These are phyloP conservation scores for Leucoraja ocellata DNA, from an alignment of 2,797 vertebrate genomes.

Conservation along the genomic window DNA sequence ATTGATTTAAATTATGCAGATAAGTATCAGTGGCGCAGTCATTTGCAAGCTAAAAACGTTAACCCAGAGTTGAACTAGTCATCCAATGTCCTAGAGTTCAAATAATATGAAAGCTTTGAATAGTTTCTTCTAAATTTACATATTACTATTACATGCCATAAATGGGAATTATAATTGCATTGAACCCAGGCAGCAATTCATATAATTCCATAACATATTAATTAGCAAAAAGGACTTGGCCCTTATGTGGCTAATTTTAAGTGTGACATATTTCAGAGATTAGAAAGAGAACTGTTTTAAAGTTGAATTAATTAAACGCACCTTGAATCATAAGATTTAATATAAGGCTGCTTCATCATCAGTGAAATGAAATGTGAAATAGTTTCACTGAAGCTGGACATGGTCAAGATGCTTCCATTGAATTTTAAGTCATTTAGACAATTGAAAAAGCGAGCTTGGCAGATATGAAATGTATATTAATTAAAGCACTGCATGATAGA, in stretches of 20 bases:
- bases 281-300: slow-evolving; percentile 58
- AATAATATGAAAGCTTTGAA: slow-evolving; percentile 46
- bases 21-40: slow-evolving; percentile 50
- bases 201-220: slow-evolving; percentile 60
- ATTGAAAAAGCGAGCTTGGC: background rate
- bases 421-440: background rate
- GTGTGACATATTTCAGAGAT: slow-evolving; percentile 69
- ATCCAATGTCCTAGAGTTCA: slow-evolving; percentile 51
- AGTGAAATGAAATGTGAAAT: slow-evolving; percentile 62
- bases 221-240: slow-evolving; percentile 57
- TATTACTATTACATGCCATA: slow-evolving; percentile 46
- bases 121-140: slow-evolving; percentile 56
- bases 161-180: slow-evolving; percentile 54
- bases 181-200: slow-evolving; percentile 53
- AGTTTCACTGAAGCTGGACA: background rate
- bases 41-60: slow-evolving; percentile 42
- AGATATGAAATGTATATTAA: background rate
- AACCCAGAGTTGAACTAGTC: slow-evolving; percentile 45
- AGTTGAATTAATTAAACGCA: slow-evolving; percentile 68
- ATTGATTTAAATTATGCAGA: slow-evolving; percentile 52
- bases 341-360: slow-evolving; percentile 62
- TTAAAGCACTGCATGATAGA: background rate
- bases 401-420: background rate
- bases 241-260: slow-evolving; percentile 64
- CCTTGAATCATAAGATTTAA: slow-evolving; percentile 55